These are phyloP conservation scores for Orchestia grillus DNA, from an alignment of 1,140 invertebrate species.

Conservation along the genomic window DNA sequence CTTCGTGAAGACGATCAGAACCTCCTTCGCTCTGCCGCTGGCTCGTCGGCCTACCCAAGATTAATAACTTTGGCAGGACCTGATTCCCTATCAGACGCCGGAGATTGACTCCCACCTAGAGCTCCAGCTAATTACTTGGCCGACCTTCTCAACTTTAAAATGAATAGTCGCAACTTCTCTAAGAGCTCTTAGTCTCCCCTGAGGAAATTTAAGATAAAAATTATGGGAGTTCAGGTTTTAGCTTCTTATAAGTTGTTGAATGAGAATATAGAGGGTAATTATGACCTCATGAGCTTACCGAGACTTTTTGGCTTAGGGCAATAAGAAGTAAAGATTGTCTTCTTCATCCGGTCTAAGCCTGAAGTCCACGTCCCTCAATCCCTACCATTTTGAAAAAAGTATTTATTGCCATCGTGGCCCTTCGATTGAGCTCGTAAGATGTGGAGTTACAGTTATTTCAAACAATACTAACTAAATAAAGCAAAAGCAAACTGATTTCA, in stretches of 20 bases:
- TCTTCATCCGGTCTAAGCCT: not conserved
- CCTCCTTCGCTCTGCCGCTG: not conserved
- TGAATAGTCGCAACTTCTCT: slow-evolving; percentile 52
- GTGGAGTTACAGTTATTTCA: not conserved
- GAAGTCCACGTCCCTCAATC: not conserved
- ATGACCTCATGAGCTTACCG: not conserved
- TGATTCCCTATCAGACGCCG: slow-evolving; percentile 53
- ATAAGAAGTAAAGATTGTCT: not conserved
- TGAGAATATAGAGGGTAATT: not conserved
- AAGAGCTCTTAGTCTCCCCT: slow-evolving; percentile 28
- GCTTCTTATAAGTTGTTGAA: slow-evolving; percentile 30
- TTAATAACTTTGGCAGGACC: slow-evolving; percentile 37
- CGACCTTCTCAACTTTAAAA: slow-evolving; percentile 54
- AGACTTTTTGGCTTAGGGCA: not conserved
- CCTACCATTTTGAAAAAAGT: not conserved
- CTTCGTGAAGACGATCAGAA: not conserved
- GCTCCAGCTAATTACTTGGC: slow-evolving; percentile 48
- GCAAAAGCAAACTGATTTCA: not conserved
- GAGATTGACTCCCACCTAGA: slow-evolving; percentile 52
- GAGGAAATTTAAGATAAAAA: slow-evolving; percentile 34
- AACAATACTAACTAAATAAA: not conserved
- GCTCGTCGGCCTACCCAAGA: slow-evolving; percentile 21
- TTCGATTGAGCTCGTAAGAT: not conserved
- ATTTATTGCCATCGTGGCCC: not conserved
- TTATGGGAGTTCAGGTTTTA: slow-evolving; percentile 25